Evolutionary conservation across 2,797 vertebrate species (phyloP), one percentile per base, ranked within the genome.

Genomic region (Epinephelus coioides): DNA sequence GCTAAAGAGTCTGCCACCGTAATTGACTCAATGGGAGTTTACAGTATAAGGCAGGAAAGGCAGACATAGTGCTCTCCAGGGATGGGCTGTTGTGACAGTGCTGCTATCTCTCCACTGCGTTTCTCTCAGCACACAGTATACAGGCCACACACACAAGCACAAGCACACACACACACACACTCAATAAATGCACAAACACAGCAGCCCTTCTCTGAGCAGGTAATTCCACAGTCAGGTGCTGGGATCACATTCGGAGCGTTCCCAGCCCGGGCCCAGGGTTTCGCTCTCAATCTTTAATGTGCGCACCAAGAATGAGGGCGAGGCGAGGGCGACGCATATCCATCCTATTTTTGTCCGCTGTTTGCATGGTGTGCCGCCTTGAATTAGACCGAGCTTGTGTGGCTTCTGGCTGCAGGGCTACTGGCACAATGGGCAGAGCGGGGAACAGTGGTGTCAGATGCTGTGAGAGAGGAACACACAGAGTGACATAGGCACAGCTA

Each of bases 21-120:
- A 92, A 92, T 91, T 90, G 93, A 92, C 91, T 93, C 85, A 86
- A 84, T 88, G 81, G 84, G 86, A 88, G 83, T 91, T 90, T 93
- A 92, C 90, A 86, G 89, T 91, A 88, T 91, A 78, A 91, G 81
- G 66, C 79, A 61, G 79, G 56, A 64, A 63, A 71, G 75, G 75
- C 59, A 68, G 79, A 76, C 59, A 63, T 38, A 81, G 76, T 44
- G 76, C 86, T 90, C 89, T 89, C 85, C 53, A n/a, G 87, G 89
- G 92, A 90, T 70, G 54, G 80, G 76, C 64, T 89, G 84, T 82
- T 92, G 87, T 90, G 82, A 92, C 90, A 92, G 83, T 61, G 69
- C 79, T 81, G 85, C 88, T 87, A 54, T 86, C 82, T 82, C 80
- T 83, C 71, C 60, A 67, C 86, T 47, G 57, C 51, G 56, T 68